Evolutionary conservation across 2,888 invertebrate species (phyloP), one percentile per base, ranked within the genome.

Genomic region (Adela reaumurella): DNA sequence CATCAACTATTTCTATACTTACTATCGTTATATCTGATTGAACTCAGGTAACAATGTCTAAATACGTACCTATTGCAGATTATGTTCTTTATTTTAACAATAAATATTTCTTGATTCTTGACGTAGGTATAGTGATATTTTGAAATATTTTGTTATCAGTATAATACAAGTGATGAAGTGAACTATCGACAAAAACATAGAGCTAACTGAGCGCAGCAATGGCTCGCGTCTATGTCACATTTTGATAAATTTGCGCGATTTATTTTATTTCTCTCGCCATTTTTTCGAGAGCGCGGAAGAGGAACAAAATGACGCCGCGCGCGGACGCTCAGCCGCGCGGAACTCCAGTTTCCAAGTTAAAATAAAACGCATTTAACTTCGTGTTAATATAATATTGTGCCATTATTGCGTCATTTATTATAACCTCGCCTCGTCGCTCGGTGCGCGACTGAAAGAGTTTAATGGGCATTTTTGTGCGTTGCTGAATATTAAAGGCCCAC

Each of bases 331-430:
- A 58, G 62, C 57, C 64, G 61, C 65, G 64, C 66, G 66, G 57
- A 62, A 61, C 68, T 64, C 64, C 69, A 74, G 67, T 74, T 74
- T 68, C 53, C 64, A 64, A 63, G 67, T 68, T 63, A 71, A 77
- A 74, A 74, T 74, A 76, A 77, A 77, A 76, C 68, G 65, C 71
- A 71, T 74, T 77, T 77, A 76, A 78, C 78, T 78, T 78, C 76
- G 72, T 73, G 76, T 74, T 77, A 76, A 74, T 78, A 76, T 77
- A 74, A 77, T 78, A 77, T 74, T 74, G 76, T 74, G 73, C 70
- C 73, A 77, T 78, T 76, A 78, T 78, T 74, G 67, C 72, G 66
- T 67, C 76, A 74, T 78, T 77, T 78, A 76, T 77, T 76, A 77
- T 73, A 69, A 74, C 73, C 69, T 70, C 60, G 62, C 65, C 68